Evolutionary conservation across 2,888 invertebrate species (phyloP), one percentile per base, ranked within the genome.

Genomic region (Strigamia maritima): DNA sequence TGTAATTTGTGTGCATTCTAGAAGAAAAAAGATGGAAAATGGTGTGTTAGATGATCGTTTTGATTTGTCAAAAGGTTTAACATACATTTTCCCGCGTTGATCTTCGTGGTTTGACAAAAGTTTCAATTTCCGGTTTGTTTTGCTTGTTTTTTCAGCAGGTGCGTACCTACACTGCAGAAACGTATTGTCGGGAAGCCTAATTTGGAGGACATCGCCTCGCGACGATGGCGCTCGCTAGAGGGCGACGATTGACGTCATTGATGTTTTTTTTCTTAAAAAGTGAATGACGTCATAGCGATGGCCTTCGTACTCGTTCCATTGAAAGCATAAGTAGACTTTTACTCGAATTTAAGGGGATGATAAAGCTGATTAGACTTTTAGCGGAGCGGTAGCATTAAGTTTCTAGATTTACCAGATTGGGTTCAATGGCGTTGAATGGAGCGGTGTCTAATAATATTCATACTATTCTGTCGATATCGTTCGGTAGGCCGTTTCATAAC

Each of bases 161-260:
- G 49, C 49, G 49, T 49, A 49, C 49, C 49, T 49, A n/a, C 49
- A 49, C 49, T 49, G 49, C 49, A 49, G 49, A 49, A 49, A 49
- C 49, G 49, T 49, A 49, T 49, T 49, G 49, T 49, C 40, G 40
- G 40, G 40, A 40, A 40, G 40, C 40, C 40, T 40, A 40, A 3
- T 40, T 40, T 16, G 40, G 40, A 40, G 40, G 40, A 40, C 40
- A 40, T 40, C 40, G 40, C 40, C 40, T 40, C 40, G 10, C 16
- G 10, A 1, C 40, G 12, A 14, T 12, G 12, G 2, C 40, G 2
- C 4, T 40, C 40, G 16, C 10, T 10, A 40, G 40, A 40, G 2
- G 40, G 40, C 40, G 40, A 12, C 2, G 40, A 16, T 40, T 40
- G 40, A 40, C 40, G 40, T 40, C 40, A 31, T 31, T n/a, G n/a